Conservation (phyloP, 1,140 invertebrate species). For the Chelonus insularis region DNA sequence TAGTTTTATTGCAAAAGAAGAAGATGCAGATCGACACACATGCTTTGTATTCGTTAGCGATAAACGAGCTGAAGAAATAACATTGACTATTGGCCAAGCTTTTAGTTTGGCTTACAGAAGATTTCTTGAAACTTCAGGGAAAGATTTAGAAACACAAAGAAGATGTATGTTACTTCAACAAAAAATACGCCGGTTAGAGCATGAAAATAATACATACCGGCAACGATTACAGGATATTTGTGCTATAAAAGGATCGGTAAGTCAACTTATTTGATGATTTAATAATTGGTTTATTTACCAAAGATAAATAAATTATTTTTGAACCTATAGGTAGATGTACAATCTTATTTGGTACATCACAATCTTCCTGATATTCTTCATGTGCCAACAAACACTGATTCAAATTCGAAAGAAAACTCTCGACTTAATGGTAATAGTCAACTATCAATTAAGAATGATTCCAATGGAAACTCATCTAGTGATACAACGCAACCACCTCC, state of each 20-base stretch:
- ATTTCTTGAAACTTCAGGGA: constrained; percentile 78
- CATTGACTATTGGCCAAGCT: constrained; percentile 94
- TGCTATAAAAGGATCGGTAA: constrained; percentile 56
- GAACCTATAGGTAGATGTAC: constrained; percentile 56
- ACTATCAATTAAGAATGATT: constrained; percentile 36
- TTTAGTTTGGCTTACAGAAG: constrained; percentile 94
- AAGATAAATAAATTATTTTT: not conserved
- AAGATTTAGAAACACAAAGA: constrained; percentile 74
- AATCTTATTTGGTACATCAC: constrained; percentile 57
- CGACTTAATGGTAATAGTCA: constrained; percentile 46
- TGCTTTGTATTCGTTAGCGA: constrained; percentile 97
- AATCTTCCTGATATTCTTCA: constrained; percentile 61
- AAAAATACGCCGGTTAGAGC: constrained; percentile 71
- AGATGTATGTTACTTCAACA: constrained; percentile 74
- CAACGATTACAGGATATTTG: constrained; percentile 67
- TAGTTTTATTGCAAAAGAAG: constrained; percentile 94
- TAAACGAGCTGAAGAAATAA: constrained; percentile 95
- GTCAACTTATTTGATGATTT: too few relatives aligned
- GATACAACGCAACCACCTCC: constrained; percentile 64
- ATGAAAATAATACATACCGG: constrained; percentile 72
- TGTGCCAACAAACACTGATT: constrained; percentile 42
- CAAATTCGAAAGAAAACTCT: constrained; percentile 35
- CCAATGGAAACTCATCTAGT: constrained; percentile 57
- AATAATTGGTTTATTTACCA: too few relatives aligned
- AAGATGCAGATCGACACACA: constrained; percentile 80